Evolutionary conservation across 2,888 invertebrate species (phyloP), one percentile per base, ranked within the genome.

Genomic region (Napeogenes inachia): DNA sequence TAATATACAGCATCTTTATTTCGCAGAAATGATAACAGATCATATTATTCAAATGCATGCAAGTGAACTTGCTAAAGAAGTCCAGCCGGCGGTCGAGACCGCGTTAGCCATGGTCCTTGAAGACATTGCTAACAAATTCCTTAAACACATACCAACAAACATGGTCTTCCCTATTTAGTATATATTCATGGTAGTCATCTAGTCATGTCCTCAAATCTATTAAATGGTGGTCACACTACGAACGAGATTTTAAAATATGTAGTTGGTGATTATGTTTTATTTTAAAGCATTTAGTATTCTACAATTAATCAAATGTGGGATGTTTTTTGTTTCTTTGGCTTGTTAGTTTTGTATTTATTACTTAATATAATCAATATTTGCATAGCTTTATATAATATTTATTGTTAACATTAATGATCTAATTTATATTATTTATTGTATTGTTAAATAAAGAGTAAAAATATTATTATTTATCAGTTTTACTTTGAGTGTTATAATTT

Each of bases 21-120:
- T 80, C 76, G 2, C 85, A 93, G 93, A 93, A 75, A 90, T 91
- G 78, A 92, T 92, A 62, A 92, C 92, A 0, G 91, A 93, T 64
- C 90, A 92, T 74, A 88, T 93, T 65, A 79, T 93, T 0, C 89
- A 89, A 60, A 91, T 92, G 78, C 93, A 94, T 73, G 91, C 92
- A 3, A 76, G 79, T 1, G 87, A 92, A 13, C 84, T 94, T 33
- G 77, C 93, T 2, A 87, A 89, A 46, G 92, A 93, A 70, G 80
- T 93, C 5, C 89, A 89, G 71, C 93, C 93, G 0, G 92, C 92
- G 0, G 81, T 93, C 67, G 93, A 93, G 78, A 88, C 91, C 0
- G 90, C 93, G 0, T 80, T 93, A 0, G 86, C 92, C 0, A 91
- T 92, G 79, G 89, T 93, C 0, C 84, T 93, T 21, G 92, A 93